A percentile compares a stretch with the other conserved stretches of the same genome.
Conservation (phyloP, 2,888 invertebrate genomes). For the Lucinisca nassula region DNA sequence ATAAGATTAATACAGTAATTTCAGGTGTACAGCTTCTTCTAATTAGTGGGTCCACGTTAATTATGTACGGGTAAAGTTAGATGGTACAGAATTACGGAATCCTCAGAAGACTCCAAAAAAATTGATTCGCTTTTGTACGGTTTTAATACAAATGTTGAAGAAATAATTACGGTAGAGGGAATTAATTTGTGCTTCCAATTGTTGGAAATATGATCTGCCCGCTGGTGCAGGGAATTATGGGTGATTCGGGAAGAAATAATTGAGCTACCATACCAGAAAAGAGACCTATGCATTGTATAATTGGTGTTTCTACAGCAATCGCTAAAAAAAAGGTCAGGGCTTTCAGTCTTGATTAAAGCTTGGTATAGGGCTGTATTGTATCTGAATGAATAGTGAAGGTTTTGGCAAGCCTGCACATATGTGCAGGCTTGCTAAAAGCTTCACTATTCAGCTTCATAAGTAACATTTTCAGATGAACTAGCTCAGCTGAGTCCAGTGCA, state of each 20-base stretch:
- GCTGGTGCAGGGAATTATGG: slow-evolving; percentile 44
- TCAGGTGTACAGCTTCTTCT: neutral
- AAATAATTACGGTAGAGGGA: slow-evolving; percentile 62
- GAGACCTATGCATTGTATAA: no score
- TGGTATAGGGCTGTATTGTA: no score
- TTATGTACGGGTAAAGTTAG: neutral
- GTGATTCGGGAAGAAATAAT: slow-evolving; percentile 2
- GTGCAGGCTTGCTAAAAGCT: no score
- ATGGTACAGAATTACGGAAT: slow-evolving; percentile 22
- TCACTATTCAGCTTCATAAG: no score
- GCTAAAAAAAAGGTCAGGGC: no score
- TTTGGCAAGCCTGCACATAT: no score
- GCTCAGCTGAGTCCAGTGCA: neutral
- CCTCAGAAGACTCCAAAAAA: slow-evolving; percentile 57
- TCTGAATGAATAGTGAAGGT: no score
- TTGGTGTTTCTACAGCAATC: no score
- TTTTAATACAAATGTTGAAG: slow-evolving; percentile 65
- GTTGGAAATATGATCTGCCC: slow-evolving; percentile 42
- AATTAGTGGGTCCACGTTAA: slow-evolving; percentile 5
- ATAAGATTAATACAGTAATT: no score
- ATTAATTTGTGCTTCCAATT: slow-evolving; percentile 66
- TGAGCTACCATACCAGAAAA: no score
- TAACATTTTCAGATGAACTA: no score
- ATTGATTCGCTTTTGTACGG: slow-evolving; percentile 67
- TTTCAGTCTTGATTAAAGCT: no score